A percentile compares a stretch with the other conserved stretches of the same genome.
These are phyloP conservation scores for Tyrophagus putrescentiae DNA, from an alignment of 1,140 invertebrate species.

Conservation along the genomic window DNA sequence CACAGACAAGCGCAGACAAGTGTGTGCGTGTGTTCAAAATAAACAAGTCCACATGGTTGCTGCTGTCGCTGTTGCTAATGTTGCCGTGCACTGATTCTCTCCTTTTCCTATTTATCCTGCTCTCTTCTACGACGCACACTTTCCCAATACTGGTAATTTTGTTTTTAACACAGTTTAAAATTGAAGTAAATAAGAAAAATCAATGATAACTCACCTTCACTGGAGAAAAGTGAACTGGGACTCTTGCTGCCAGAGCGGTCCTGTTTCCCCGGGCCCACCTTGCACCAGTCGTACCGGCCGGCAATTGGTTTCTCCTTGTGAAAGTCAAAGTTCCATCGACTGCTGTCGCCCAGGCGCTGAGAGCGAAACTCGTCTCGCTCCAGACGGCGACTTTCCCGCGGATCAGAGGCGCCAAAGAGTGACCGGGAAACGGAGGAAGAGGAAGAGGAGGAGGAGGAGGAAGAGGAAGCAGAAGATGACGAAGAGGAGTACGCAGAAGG, in stretches of 20 bases:
- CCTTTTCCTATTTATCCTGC: no score
- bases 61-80: no score
- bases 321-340: conserved; percentile 26
- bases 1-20: background rate
- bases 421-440: conserved; percentile 1
- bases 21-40: conserved; percentile 4
- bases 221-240: conserved; percentile 1
- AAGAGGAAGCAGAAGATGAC: background rate
- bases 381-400: background rate
- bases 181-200: no score
- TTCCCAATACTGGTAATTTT: no score
- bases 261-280: background rate
- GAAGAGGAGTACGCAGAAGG: background rate
- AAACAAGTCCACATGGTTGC: conserved; percentile 16
- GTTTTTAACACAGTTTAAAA: no score
- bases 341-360: background rate
- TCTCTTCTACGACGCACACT: no score
- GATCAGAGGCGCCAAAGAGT: conserved; percentile 23
- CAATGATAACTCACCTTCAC: background rate
- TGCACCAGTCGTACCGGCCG: conserved; percentile 23
- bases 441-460: no score
- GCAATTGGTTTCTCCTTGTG: conserved; percentile 18
- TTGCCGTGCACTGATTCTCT: no score
- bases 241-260: background rate
- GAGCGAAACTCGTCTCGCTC: conserved; percentile 4